Base-by-base conservation (phyloP, 2,113 vertebrate species). In the Salminus brasiliensis region DNA sequence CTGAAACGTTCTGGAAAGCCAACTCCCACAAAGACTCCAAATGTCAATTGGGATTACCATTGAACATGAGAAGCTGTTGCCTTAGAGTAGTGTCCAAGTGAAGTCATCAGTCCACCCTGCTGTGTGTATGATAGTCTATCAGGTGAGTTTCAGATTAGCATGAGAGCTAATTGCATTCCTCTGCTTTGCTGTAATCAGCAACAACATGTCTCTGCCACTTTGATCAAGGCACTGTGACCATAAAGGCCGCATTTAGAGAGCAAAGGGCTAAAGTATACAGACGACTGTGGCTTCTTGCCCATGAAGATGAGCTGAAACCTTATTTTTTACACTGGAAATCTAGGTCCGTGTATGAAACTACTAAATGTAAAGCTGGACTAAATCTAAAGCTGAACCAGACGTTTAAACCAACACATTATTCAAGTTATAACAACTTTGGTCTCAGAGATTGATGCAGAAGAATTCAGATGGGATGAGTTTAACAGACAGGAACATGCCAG, bases 141-240 rank as follows among this genome's bases (percentile, higher is more conserved):
- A 53, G 43, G 70, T 70, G 52, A 1, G 12, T 67, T 73, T 80
- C 47, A 62, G 62, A 78, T 73, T 74, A 78, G 70, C 29, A 13
- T 32, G 43, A 59, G 47, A 25, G 32, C n/a, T 79, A 59, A 75
- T 67, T 55, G 72, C 47, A 72, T 72, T 79, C 60, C 76, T 73
- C 21, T 10, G 30, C 7, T n/a, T 36, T 12, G 45, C n/a, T 41
- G 5, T 43, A 52, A 55, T 39, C 69, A 63, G 16, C 1, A 29
- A 49, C 32, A n/a, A 30, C 23, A 29, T 41, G 47, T 15, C 36
- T 23, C 15, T 23, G 32, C n/a, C 27, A 29, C 53, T 74, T 60
- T 75, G 72, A 81, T 60, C 53, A 70, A 34, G 79, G 23, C 39
- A 32, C 18, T 16, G 39, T 80, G 70, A 30, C 36, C 13, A 21